phyloP scores from a whole-genome alignment of 1,140 invertebrate species.

The Calephelis nemesis region DNA sequence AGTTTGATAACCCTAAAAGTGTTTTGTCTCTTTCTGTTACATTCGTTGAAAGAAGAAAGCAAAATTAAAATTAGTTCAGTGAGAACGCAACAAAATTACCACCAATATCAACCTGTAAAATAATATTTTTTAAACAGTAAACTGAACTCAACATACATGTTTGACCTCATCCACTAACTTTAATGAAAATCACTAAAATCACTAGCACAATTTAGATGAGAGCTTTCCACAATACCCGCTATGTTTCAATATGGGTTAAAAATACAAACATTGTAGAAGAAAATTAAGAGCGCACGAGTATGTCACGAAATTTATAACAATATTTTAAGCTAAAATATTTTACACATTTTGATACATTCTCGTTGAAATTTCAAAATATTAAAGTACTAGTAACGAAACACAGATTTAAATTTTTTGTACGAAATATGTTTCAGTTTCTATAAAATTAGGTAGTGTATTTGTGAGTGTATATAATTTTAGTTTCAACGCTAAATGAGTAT shows the following conservation, averaged over 20 bases:
- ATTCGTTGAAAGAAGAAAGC: no score
- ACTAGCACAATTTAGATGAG: neutral
- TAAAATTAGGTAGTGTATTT: neutral
- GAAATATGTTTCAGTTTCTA: neutral
- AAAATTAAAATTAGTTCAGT: no score
- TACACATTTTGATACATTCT: neutral
- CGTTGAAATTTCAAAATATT: constrained; percentile 4
- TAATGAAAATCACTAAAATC: neutral
- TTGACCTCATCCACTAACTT: no score
- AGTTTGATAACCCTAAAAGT: no score
- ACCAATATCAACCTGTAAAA: no score
- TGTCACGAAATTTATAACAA: constrained; percentile 10
- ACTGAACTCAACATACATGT: no score
- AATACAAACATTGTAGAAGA: neutral
- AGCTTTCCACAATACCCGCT: neutral
- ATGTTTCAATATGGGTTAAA: constrained; percentile 12
- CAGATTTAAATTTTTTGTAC: neutral
- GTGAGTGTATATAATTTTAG: no score
- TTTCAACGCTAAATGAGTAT: no score
- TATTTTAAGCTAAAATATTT: constrained; percentile 13
- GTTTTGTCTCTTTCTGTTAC: no score
- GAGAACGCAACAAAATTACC: no score
- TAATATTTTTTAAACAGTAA: no score
- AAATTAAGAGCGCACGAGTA: constrained; percentile 3
- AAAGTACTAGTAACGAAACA: neutral